Base-by-base conservation (phyloP, 1,140 invertebrate genomes). In the Hyles vespertilio region DNA sequence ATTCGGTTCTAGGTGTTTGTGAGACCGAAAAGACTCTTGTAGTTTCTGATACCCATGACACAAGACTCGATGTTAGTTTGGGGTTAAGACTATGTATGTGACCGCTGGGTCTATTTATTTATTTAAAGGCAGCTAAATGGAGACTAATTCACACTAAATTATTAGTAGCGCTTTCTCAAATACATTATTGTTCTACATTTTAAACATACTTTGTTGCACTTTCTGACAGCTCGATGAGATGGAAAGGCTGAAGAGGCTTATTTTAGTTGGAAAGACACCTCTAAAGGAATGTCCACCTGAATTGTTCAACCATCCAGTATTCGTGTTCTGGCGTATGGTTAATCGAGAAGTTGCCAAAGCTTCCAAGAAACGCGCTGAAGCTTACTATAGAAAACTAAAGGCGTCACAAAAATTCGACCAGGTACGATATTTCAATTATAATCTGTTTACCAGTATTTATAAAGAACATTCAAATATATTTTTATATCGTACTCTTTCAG, bases 221-320 rank as follows among this genome's bases (percentile, higher is more conserved):
- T 58, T 51, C 45, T 50, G 46, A 32, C 77, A 94, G 93, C 89
- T 89, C 59, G 91, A 92, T 69, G 93, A 94, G 79, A 89, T 93
- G 82, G 92, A 92, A 72, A 86, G 93, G 58, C 91, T 93, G 50
- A 94, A 94, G 74, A 90, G 91, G 67, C 84, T 94, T 53, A 92
- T 94, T 52, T 80, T 94, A 12, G 90, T 91, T 51, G 92, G 92
- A 47, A 92, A 92, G 67, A 89, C 89, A 12, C 89, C 89, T 2
- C 76, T 94, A 10, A 89, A 92, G 70, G 91, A 94, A 66, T 93
- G 92, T 32, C 92, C 92, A 3, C 83, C 89, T 3, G 92, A 93
- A 74, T 89, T 94, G 66, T 90, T 84, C 54, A 77, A 92, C 65
- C 93, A 94, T 84, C 92, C 93, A 6, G 91, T 94, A 2, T 93